phyloP scores from a whole-genome alignment of 2,888 invertebrate species.

The Sinopyrophorus schimmeli region DNA sequence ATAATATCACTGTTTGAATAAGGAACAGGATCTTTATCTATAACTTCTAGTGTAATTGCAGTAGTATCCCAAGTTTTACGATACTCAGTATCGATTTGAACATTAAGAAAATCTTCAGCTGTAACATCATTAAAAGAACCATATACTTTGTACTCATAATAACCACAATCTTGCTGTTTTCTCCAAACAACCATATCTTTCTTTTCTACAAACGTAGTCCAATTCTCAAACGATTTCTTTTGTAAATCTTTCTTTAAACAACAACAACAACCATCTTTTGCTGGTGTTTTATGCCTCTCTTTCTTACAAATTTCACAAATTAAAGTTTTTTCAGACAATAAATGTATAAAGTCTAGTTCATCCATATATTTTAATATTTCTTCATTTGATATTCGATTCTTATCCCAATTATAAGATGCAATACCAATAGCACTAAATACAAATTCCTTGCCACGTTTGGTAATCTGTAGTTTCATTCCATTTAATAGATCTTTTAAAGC shows the following conservation, averaged over 20 bases:
- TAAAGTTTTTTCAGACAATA: slow-evolving; percentile 59
- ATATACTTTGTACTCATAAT: slow-evolving; percentile 86
- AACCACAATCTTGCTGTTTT: slow-evolving; percentile 66
- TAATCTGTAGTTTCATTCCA: slow-evolving; percentile 53
- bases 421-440: slow-evolving; percentile 61
- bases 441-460: slow-evolving; percentile 59
- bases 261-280: slow-evolving; percentile 57
- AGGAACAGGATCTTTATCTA: slow-evolving; percentile 66
- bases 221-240: slow-evolving; percentile 58
- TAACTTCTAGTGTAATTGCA: slow-evolving; percentile 70
- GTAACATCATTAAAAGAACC: slow-evolving; percentile 78
- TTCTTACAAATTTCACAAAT: slow-evolving; percentile 56
- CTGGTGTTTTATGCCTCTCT: slow-evolving; percentile 47
- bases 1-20: slow-evolving; percentile 70
- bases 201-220: slow-evolving; percentile 80
- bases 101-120: slow-evolving; percentile 78
- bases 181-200: slow-evolving; percentile 82
- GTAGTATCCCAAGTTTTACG: slow-evolving; percentile 80
- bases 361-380: slow-evolving; percentile 60
- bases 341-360: slow-evolving; percentile 64
- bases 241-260: slow-evolving; percentile 45
- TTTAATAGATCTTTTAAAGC: slow-evolving; percentile 61
- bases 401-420: slow-evolving; percentile 65
- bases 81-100: slow-evolving; percentile 80
- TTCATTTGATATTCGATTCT: slow-evolving; percentile 60